These are phyloP conservation scores for Trematomus loennbergii DNA, from an alignment of 2,113 vertebrate genomes.

Conservation along the genomic window DNA sequence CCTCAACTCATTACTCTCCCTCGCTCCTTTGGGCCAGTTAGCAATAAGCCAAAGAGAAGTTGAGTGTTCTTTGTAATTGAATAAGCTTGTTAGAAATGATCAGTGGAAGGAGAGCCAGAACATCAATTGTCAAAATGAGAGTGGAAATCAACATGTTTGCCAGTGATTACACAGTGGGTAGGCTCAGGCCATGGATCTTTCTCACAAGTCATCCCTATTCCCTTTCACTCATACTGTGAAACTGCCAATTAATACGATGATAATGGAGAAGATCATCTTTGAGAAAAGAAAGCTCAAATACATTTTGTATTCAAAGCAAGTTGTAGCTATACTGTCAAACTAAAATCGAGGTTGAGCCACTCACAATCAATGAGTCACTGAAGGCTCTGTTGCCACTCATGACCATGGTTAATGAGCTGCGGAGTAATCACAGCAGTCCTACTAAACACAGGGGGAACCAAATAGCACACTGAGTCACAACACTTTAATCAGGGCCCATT, in stretches of 20 bases:
- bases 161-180: neutral
- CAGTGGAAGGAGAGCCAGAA: neutral
- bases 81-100: neutral
- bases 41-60: conserved; percentile 26
- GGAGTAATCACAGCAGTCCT: conserved; percentile 53
- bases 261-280: neutral
- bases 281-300: neutral
- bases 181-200: neutral
- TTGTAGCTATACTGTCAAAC: conserved; percentile 3
- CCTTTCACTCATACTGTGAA: neutral
- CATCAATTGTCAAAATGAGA: neutral
- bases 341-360: conserved; percentile 16
- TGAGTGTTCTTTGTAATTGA: conserved; percentile 16
- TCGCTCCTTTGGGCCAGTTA: conserved; percentile 31
- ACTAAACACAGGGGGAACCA: conserved; percentile 56
- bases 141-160: neutral
- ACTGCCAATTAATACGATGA: neutral
- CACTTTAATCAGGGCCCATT: conserved; percentile 67
- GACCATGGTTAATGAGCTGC: conserved; percentile 55
- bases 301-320: neutral
- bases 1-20: neutral
- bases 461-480: conserved; percentile 57
- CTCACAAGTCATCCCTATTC: neutral
- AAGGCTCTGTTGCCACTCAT: conserved; percentile 37
- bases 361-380: conserved; percentile 41